Evolutionary conservation across 2,113 vertebrate species (phyloP), one percentile per base, ranked within the genome.

Genomic region (Orientallactaga bullata): DNA sequence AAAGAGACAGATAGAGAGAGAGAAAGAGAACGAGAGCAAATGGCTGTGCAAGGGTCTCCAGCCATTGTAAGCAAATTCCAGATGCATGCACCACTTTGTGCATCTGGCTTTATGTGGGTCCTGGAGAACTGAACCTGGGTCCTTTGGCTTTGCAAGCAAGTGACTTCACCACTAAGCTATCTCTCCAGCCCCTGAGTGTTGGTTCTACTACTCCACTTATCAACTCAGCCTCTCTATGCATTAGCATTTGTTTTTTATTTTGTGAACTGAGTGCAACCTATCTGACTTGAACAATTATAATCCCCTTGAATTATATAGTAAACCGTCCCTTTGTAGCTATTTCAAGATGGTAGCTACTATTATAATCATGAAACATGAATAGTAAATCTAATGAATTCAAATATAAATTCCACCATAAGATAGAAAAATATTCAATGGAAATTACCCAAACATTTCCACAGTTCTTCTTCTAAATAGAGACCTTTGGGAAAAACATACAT

Each of bases 321-420:
- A 60, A 80, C n/a, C 66, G 11, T 21, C 2, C 47, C 23, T 88
- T 37, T 30, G 1, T 81, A 58, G 17, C 2, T 7, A 35, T 23
- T 71, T 26, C 76, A 78, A 79, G 86, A 83, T 74, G 35, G 20
- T 55, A 79, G 21, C 13, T 55, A 23, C 32, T 83, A 9, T 23
- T 93, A 28, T 55, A 55, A 55, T 61, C 63, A 55, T 30, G 51
- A 85, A 95, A 28, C 2, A 66, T 69, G 39, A 6, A 74, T 85
- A 39, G 82, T 79, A 71, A 4, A 85, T 85, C 78, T 77, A 83
- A 91, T 76, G 55, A 7, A 61, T 91, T 80, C 39, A 51, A 55
- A 69, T 65, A n/a, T 32, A 60, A 87, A 68, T 69, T 83, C 94
- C 26, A 86, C 8, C 17, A 78, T 72, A 83, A 84, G 89, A 89